Percentiles rank a stretch among this genome's conserved stretches.
Conservation (phyloP, 53 echinoderm and acorn worm species). For the Henricia sp. region DNA sequence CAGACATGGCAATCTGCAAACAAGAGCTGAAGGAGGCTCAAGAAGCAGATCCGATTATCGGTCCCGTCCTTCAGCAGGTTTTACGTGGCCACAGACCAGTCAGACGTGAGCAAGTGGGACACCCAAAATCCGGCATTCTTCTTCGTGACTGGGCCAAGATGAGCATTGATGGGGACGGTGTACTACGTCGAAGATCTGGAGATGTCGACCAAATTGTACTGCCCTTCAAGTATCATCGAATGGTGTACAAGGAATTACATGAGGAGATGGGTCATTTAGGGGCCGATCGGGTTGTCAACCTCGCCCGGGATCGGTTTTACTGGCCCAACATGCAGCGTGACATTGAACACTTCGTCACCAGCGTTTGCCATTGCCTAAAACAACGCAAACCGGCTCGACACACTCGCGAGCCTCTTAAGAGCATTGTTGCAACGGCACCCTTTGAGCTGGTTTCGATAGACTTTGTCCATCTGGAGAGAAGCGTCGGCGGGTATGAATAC, state of each 20-base stretch:
- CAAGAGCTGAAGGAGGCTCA: constrained; percentile 51
- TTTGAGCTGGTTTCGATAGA: constrained; percentile 31
- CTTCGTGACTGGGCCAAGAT: constrained; percentile 63
- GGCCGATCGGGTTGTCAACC: constrained; percentile 25
- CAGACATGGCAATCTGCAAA: not conserved
- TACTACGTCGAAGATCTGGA: constrained; percentile 31
- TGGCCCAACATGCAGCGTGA: constrained; percentile 56
- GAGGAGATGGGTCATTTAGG: constrained; percentile 67
- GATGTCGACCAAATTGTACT: constrained; percentile 33
- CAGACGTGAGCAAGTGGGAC: too few relatives aligned
- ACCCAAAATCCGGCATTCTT: too few relatives aligned
- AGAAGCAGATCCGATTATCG: constrained; percentile 33
- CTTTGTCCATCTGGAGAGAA: constrained; percentile 44
- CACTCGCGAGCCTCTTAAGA: constrained; percentile 12
- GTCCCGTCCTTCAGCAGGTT: constrained; percentile 20
- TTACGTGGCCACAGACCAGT: not conserved
- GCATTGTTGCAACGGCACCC: constrained; percentile 29
- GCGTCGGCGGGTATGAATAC: constrained; percentile 51
- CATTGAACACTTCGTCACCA: constrained; percentile 27
- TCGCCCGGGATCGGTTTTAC: constrained; percentile 55
- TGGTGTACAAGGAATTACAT: constrained; percentile 35
- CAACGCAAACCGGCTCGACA: constrained; percentile 8
- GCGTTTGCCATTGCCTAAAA: not conserved
- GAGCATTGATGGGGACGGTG: constrained; percentile 33
- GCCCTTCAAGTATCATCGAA: constrained; percentile 4